phyloP scores from a whole-genome alignment of 2,113 vertebrate genomes.

The Colistium nudipinnis region DNA sequence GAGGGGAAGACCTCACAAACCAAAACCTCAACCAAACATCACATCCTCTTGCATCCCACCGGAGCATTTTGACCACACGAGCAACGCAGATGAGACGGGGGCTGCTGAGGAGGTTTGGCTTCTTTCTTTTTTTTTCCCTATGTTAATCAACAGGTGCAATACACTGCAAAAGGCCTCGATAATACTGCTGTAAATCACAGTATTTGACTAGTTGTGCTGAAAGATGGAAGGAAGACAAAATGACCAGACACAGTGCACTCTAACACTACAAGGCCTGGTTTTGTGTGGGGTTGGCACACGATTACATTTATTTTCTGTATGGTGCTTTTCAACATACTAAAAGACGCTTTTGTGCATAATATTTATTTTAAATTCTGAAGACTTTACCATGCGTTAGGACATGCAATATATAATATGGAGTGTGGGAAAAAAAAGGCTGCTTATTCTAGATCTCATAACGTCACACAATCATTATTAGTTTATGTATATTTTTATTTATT shows the following conservation, averaged over 20 bases:
- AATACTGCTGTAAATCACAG: not conserved
- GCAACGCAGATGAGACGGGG: slow-evolving; percentile 26
- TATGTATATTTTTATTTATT: not conserved
- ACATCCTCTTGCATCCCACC: not conserved
- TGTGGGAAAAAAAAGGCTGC: not conserved
- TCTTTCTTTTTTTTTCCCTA: not conserved
- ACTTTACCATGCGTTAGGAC: too few relatives aligned
- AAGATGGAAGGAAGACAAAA: slow-evolving; percentile 1
- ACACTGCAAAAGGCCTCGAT: not conserved
- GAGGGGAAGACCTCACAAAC: slow-evolving; percentile 78
- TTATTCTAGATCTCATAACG: not conserved
- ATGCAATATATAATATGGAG: not conserved
- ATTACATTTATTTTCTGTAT: too few relatives aligned
- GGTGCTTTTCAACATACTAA: too few relatives aligned
- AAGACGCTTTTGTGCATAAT: too few relatives aligned
- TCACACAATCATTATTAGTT: not conserved
- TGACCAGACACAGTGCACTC: not conserved
- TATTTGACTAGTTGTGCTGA: not conserved
- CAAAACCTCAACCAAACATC: slow-evolving; percentile 41
- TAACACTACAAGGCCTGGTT: too few relatives aligned
- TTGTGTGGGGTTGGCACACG: too few relatives aligned
- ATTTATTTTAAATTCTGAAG: too few relatives aligned
- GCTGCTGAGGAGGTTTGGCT: slow-evolving; percentile 58
- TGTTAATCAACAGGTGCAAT: not conserved
- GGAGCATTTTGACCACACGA: slow-evolving; percentile 21